Evolutionary conservation across 1,140 invertebrate genomes (phyloP), one percentile per base, ranked within the genome.

Genomic region (Drosophila dunni): DNA sequence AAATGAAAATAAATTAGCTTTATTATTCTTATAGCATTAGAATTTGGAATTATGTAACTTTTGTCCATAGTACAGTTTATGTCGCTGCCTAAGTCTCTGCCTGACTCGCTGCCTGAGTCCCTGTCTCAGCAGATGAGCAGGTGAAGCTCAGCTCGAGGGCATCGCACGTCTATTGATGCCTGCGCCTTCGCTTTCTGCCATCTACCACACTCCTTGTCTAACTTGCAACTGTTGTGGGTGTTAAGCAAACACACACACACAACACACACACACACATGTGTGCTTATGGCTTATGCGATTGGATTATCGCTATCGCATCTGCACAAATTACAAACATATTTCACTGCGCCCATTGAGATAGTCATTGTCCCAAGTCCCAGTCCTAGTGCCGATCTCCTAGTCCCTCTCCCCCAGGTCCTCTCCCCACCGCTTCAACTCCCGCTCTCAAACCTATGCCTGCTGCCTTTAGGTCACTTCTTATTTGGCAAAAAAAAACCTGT

Each of bases 261-360:
- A 20, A 56, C 3, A 15, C 44, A 48, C 17, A 20, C 33, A 29
- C 9, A 67, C 9, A 60, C 24, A 36, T 40, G 24, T 38, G 20
- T 38, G 24, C 11, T 13, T 24, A 62, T 62, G 45, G 24, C 57
- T 36, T 50, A 50, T 50, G 45, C 64, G 69, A 67, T 81, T 81
- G 70, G 75, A 78, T 83, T 83, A 79, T 79, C 71, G 74, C 78
- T 82, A 82, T 82, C 79, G 79, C 75, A 82, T 75, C 75, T 82
- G 57, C 75, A 82, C 79, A 82, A 82, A 82, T 82, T 75, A 75
- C 79, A 78, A 82, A 75, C 78, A 82, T 79, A 82, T 82, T 67
- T 73, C 70, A 54, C 62, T 17, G 50, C 9, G 29, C 45, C 44
- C 29, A 17, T 53, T 61, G 36, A 36, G 45, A 48, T 69, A 54